Evolutionary conservation across 2,113 vertebrate genomes (phyloP), one percentile per base, ranked within the genome.

Genomic region (Hippocampus barbouri): DNA sequence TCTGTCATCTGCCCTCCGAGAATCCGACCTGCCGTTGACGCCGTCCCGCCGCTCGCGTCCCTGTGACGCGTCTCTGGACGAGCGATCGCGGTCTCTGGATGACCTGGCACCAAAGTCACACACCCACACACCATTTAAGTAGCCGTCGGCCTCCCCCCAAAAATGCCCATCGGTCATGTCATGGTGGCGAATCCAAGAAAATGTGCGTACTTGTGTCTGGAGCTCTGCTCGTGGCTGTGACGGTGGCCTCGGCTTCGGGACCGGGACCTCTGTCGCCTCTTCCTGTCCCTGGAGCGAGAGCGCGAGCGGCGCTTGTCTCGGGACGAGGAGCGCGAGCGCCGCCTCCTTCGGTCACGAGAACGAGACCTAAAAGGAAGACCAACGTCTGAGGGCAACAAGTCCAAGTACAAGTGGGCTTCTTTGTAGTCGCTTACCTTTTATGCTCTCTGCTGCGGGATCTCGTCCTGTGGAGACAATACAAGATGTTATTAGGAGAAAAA

Each of bases 401-500:
- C 38, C 16, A 7, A n/a, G 53, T n/a, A 6, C 20, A 12, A 62
- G 21, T 5, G 38, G 61, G 34, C 1, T 18, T 27, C 23, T 12
- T 16, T 47, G 1, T 6, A 38, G 8, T 9, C 43, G 57, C 75
- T 69, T 7, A 93, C 93, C 92, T 90, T 84, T 86, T 94, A 30
- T 93, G 95, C 81, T 98, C 97, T 89, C 91, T 92, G 43, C 95
- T 98, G 80, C 93, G 93, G 75, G 96, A 98, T 86, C 90, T 95
- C 87, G 96, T 96, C 88, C 95, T 97, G 72, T n/a, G 25, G 69
- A 60, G 57, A 47, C 78, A 74, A 45, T 1, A 8, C 40, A 80
- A 2, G 10, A 12, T 8, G 45, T 49, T 34, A 9, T 6, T 1
- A 38, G 34, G 34, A 38, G 34, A 38, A 6, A 38, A 38, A 38